phyloP scores from a whole-genome alignment of 2,113 vertebrate species.

The Rattus norvegicus region DNA sequence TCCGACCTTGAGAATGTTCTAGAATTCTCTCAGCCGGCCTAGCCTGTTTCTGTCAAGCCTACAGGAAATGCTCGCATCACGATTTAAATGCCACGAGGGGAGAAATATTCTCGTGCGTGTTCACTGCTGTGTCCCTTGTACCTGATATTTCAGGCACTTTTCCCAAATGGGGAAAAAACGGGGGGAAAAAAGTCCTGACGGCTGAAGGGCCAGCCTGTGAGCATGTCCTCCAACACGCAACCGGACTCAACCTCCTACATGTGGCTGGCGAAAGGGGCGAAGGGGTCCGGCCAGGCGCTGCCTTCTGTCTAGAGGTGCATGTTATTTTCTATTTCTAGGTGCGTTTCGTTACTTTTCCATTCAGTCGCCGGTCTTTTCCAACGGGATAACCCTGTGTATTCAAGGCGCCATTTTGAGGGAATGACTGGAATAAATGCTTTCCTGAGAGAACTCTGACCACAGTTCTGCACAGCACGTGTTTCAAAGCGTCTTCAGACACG shows the following conservation, averaged over 20 bases:
- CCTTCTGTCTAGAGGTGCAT: neutral
- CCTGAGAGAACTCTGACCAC: neutral
- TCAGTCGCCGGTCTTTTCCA: accelerated
- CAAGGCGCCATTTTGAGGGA: slow-evolving; percentile 62
- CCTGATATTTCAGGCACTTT: neutral
- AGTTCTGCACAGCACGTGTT: neutral
- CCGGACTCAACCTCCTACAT: neutral
- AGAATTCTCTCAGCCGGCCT: slow-evolving; percentile 62
- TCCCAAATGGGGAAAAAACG: accelerated
- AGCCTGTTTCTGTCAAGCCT: neutral
- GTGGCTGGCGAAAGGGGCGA: neutral
- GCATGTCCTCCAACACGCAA: neutral
- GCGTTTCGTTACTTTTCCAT: neutral
- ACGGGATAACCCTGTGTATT: neutral
- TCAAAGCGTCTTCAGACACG: neutral
- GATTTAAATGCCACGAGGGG: neutral
- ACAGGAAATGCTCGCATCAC: neutral
- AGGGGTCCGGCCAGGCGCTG: neutral
- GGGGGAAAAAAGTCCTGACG: accelerated
- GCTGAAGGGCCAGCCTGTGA: accelerated
- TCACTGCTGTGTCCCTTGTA: neutral
- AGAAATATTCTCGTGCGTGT: neutral
- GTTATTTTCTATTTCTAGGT: neutral
- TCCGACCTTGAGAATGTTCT: slow-evolving; percentile 53
- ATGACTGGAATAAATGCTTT: neutral